Conservation (phyloP, 35 echinoderm and acorn worm genomes). For the Apostichopus californicus region DNA sequence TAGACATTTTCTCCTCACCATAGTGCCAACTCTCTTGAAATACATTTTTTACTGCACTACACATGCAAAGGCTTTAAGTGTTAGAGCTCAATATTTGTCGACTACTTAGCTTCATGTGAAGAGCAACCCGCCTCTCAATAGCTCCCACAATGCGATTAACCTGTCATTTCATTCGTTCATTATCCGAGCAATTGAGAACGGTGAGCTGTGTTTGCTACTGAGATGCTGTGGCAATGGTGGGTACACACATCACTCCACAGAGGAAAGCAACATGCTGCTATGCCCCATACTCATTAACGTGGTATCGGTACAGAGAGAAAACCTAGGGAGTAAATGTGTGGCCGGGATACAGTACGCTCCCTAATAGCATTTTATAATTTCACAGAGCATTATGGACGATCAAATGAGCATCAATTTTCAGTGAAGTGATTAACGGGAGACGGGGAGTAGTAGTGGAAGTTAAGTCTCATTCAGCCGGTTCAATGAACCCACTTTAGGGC, state of each 20-base stretch:
- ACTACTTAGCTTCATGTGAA: constrained; percentile 22
- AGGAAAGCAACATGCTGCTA: neutral
- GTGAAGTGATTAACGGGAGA: constrained; percentile 13
- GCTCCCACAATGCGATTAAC: neutral
- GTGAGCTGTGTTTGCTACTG: neutral
- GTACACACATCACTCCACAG: constrained; percentile 3
- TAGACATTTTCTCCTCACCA: too few species aligned
- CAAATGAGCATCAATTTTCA: constrained; percentile 39
- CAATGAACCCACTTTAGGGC: constrained; percentile 41
- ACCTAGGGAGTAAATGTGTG: neutral
- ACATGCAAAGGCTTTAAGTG: neutral
- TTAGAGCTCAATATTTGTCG: neutral
- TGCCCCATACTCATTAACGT: neutral
- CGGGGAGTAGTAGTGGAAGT: neutral
- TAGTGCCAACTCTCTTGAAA: too few species aligned
- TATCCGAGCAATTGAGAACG: constrained; percentile 16
- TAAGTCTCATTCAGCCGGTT: neutral
- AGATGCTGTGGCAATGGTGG: neutral
- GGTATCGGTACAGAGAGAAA: neutral
- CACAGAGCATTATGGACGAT: constrained; percentile 43
- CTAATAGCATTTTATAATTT: constrained; percentile 5
- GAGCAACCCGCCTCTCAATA: constrained; percentile 15
- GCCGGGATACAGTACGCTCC: neutral
- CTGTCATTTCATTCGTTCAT: constrained; percentile 21
- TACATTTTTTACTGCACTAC: too few species aligned